These are phyloP conservation scores for Gopherus evgoodei DNA, from an alignment of 2,113 vertebrate genomes.

Conservation along the genomic window DNA sequence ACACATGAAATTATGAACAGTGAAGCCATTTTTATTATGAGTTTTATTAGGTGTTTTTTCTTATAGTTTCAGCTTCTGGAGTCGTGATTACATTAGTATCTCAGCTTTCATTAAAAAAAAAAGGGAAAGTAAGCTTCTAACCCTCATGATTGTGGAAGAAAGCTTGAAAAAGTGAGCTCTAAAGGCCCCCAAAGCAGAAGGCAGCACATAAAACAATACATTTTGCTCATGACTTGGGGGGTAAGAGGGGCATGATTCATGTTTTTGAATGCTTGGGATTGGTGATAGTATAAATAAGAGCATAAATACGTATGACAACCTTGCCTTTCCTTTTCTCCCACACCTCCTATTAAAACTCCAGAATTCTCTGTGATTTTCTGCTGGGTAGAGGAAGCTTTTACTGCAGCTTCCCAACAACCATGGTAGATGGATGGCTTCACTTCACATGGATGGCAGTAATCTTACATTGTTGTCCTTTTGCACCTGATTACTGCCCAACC, in stretches of 20 bases:
- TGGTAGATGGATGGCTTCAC: not conserved
- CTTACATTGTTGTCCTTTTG: not conserved
- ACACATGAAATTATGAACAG: not conserved
- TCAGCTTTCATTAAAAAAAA: not conserved
- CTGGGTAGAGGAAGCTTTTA: not conserved
- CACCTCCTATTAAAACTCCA: not conserved
- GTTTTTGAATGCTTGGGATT: not conserved
- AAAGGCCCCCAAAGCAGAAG: not conserved
- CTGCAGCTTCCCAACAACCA: not conserved
- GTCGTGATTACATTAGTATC: not conserved
- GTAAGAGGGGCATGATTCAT: not conserved
- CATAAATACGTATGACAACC: not conserved
- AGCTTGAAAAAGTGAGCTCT: not conserved
- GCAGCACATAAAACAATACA: not conserved
- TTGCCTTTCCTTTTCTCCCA: not conserved
- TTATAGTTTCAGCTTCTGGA: not conserved
- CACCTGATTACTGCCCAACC: not conserved
- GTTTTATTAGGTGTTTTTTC: not conserved
- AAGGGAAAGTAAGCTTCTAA: not conserved
- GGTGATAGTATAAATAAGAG: not conserved
- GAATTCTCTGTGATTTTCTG: not conserved
- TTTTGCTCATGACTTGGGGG: not conserved
- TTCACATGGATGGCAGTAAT: not conserved
- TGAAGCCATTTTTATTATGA: not conserved
- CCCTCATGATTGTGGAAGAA: not conserved